A percentile compares a stretch with the other conserved stretches of the same genome.
These are phyloP conservation scores for Zosterops lateralis DNA, from an alignment of 2,113 vertebrate species.

Conservation along the genomic window DNA sequence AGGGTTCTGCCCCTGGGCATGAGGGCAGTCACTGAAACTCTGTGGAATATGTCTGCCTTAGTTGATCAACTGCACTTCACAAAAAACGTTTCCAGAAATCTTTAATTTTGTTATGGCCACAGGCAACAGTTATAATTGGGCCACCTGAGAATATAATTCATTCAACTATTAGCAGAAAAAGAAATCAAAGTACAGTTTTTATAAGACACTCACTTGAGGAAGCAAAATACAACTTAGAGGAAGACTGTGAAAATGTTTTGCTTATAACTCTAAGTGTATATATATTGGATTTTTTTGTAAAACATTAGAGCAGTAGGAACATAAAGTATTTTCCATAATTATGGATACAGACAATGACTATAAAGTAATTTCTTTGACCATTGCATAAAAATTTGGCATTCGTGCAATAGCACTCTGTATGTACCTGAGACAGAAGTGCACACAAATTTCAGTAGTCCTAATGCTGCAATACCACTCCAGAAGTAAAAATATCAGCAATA, in stretches of 20 bases:
- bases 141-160: conserved; percentile 67
- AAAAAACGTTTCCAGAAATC: conserved; percentile 65
- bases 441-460: background rate
- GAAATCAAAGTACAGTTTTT: conserved; percentile 37
- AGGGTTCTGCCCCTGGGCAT: conserved; percentile 52
- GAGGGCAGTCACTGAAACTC: conserved; percentile 53
- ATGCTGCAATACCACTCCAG: background rate
- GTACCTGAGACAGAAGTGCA: background rate
- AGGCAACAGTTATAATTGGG: conserved; percentile 70
- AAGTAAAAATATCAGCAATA: background rate
- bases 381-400: background rate
- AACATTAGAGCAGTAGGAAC: background rate
- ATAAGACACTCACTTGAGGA: conserved; percentile 15
- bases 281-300: background rate
- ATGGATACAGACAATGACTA: background rate
- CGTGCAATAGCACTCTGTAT: rapidly evolving
- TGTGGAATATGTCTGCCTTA: conserved; percentile 57
- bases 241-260: background rate
- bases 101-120: conserved; percentile 67
- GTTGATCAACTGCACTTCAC: conserved; percentile 60
- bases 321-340: background rate
- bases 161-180: conserved; percentile 50
- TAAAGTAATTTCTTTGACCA: background rate
- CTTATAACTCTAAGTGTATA: background rate
- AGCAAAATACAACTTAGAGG: background rate